Evolutionary conservation across 2,113 vertebrate species (phyloP), one percentile per base, ranked within the genome.

Genomic region (Montifringilla adamsi): DNA sequence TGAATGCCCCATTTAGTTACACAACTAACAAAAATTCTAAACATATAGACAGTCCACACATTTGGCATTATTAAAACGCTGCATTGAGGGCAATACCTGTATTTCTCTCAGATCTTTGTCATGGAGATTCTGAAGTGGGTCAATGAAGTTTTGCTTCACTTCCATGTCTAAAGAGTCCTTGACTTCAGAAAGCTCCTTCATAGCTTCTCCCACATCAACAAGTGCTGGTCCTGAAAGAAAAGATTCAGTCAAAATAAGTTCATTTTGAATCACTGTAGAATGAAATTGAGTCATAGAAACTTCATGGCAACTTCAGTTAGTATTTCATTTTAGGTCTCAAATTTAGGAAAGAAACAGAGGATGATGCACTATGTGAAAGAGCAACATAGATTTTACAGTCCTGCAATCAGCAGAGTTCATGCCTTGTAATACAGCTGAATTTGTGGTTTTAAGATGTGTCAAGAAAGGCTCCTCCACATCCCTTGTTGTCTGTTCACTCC

Each of bases 101-200:
- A 99, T 99, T 98, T 99, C 99, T 97, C 98, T 99, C 60, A 99
- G 98, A 84, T 99, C 99, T 98, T 99, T 99, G 96, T 99, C 99
- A 46, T 99, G 98, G 62, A 99, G 98, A 96, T 99, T 99, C 97
- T 99, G 99, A 96, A 99, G 97, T 5, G 99, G 99, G 88, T 99
- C 99, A 41, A 99, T 99, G 94, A 99, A 99, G 97, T 99, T 99
- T 97, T 99, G 99, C 92, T 99, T 99, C 88, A 99, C 99, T 95
- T 99, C 99, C 97, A 99, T 99, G 89, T 99, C 99, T 94, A 99
- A 97, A 64, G 99, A 99, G 60, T 99, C 99, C 91, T 99, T 99
- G 44, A 99, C 99, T 92, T 99, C 99, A 4, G 98, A 99, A 33
- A 99, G 98, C 49, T 99, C 99, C 74, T 98, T 98, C 99, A 99